Evolutionary conservation across 1,140 invertebrate genomes (phyloP), one percentile per base, ranked within the genome.

Genomic region (Drosophila pectinifera): DNA sequence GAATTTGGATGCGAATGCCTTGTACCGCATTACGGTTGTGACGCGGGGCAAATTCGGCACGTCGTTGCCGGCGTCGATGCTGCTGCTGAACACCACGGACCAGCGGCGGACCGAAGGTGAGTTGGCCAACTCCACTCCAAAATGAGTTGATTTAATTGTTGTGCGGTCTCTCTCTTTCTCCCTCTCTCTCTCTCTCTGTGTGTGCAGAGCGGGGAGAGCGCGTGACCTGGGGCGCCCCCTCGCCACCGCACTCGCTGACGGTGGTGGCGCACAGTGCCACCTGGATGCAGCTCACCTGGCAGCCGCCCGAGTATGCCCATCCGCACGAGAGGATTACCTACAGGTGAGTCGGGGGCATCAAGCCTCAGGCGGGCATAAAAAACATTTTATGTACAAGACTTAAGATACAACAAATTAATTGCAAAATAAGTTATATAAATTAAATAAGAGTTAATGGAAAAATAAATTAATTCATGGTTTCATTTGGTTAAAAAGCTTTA

Each of bases 1-100:
- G 4, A 92, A 93, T 62, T 93, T 97, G 69, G 95, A 95, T 65
- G 92, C 93, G 18, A 94, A 94, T 78, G 93, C 93, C 51, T 93
- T 95, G 20, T 97, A 97, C 92, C 95, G 95, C 80, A 94, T 97
- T 69, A 96, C 96, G 91, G 96, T 97, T 42, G 94, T 97, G 38
- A 94, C 96, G 1, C 92, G 93, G 75, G 97, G 97, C 90, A 92
- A 94, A 42, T 94, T 95, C 86, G 96, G 96, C 6, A 94, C 94
- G 28, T 97, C 96, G 5, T 92, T 97, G 43, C 96, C 96, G 14
- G 96, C 96, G 3, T 96, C 96, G 22, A 94, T 97, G 78, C 92
- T 97, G 18, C 93, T 96, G 61, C 94, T 97, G 56, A 96, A 96
- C 80, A 93, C 95, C 16, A 95, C 94, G 2, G 93, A 94, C 74